Evolutionary conservation across 2,113 vertebrate species (phyloP).

Genomic region (Trogon surrucura): DNA sequence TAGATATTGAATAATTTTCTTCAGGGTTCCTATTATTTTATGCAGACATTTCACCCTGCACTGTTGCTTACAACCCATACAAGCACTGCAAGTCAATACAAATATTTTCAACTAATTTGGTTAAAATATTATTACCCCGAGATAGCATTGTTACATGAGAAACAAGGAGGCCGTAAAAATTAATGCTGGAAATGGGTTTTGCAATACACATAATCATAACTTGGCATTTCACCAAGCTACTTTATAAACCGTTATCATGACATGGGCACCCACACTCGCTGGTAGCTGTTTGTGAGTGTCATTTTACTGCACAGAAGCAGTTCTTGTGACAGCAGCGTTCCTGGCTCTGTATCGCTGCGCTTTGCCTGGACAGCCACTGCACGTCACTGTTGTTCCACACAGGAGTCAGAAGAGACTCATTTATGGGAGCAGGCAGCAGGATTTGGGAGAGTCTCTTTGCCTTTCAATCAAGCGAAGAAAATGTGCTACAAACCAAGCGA

Average conservation of each 20-base stretch:
- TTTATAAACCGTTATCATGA: not conserved
- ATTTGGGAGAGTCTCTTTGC: not conserved
- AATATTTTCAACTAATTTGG: slow-evolving; percentile 15
- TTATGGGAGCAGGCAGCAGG: not conserved
- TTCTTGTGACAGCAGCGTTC: not conserved
- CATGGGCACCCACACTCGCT: not conserved
- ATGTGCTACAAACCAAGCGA: not conserved
- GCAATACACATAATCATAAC: not conserved
- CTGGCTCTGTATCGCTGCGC: not conserved
- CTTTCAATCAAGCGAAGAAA: not conserved
- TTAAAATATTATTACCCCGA: slow-evolving; percentile 10
- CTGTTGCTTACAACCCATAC: not conserved
- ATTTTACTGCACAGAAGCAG: not conserved
- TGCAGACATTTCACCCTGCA: not conserved
- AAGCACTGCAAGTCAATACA: not conserved
- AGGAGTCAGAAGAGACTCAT: not conserved
- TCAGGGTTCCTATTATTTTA: not conserved
- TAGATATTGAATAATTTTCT: not conserved
- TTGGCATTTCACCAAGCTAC: not conserved
- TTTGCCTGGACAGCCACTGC: slow-evolving; percentile 19
- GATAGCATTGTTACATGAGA: not conserved
- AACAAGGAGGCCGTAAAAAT: not conserved
- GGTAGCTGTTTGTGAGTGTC: not conserved
- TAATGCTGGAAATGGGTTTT: not conserved
- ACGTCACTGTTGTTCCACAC: slow-evolving; percentile 56